These are phyloP conservation scores for Pygathrix nemaeus DNA, from an alignment of 2,113 vertebrate species.

Conservation along the genomic window DNA sequence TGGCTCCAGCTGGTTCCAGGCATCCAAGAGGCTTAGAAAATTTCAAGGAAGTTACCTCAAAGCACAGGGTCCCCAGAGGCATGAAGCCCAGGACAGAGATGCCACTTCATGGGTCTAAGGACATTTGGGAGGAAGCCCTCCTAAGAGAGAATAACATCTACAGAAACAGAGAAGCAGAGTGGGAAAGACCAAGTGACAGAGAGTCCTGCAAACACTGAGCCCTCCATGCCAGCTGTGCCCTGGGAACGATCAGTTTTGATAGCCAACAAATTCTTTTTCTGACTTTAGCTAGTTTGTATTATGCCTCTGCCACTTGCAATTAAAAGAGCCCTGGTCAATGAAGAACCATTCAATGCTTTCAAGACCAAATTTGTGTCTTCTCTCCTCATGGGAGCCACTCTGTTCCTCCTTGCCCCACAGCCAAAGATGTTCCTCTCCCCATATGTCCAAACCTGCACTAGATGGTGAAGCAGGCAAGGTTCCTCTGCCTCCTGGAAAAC, in stretches of 20 bases:
- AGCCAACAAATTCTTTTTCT: neutral
- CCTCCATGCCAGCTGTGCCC: neutral
- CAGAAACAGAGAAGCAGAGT: neutral
- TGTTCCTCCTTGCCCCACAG: neutral
- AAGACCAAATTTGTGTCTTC: neutral
- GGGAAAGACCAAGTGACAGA: neutral
- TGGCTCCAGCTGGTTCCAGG: neutral
- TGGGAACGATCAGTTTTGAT: neutral
- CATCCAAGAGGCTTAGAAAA: neutral
- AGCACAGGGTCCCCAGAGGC: neutral
- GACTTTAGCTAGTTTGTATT: neutral
- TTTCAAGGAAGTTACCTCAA: neutral
- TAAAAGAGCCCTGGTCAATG: neutral
- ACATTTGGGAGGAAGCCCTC: neutral
- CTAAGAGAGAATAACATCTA: neutral
- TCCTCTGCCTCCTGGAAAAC: neutral
- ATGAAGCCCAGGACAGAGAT: neutral
- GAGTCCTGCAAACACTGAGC: neutral
- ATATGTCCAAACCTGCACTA: neutral
- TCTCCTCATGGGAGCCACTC: neutral
- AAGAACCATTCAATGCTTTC: neutral
- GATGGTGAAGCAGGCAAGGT: neutral
- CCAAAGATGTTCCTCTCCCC: neutral
- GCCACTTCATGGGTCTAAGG: neutral
- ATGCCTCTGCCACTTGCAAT: neutral